Evolutionary conservation across 2,797 vertebrate species (phyloP).

Genomic region (Passerculus sandwichensis): DNA sequence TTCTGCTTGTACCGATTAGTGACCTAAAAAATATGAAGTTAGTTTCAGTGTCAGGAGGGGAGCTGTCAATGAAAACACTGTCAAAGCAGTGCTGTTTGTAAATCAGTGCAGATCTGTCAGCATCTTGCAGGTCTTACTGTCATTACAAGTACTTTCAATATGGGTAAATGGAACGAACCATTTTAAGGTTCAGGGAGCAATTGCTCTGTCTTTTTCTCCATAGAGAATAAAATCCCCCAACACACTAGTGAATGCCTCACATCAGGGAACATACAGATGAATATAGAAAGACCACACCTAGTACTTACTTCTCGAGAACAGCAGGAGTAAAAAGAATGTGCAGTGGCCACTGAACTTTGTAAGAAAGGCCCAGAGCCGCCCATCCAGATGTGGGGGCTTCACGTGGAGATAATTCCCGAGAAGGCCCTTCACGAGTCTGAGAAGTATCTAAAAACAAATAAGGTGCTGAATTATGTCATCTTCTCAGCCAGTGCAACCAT

Average conservation of each 20-base stretch:
- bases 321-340: conserved; percentile 98
- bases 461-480: neutral
- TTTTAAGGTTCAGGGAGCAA: neutral
- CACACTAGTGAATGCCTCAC: neutral
- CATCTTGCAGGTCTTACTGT: neutral
- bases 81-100: neutral
- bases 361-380: conserved; percentile 95
- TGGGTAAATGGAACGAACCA: neutral
- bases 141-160: neutral
- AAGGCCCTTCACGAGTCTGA: conserved; percentile 87
- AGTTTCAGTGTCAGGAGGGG: neutral
- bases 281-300: neutral
- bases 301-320: conserved; percentile 92
- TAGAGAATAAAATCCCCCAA: neutral
- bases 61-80: neutral
- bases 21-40: neutral
- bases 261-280: neutral
- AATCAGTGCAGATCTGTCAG: neutral
- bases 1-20: neutral
- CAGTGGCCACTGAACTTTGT: conserved; percentile 97
- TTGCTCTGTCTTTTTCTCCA: neutral
- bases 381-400: conserved; percentile 93
- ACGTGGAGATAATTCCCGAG: conserved; percentile 91
- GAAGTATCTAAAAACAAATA: conserved; percentile 79
- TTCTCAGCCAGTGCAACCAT: neutral